Conservation (phyloP, 2,888 invertebrate species). For the Yponomeuta malinellus region DNA sequence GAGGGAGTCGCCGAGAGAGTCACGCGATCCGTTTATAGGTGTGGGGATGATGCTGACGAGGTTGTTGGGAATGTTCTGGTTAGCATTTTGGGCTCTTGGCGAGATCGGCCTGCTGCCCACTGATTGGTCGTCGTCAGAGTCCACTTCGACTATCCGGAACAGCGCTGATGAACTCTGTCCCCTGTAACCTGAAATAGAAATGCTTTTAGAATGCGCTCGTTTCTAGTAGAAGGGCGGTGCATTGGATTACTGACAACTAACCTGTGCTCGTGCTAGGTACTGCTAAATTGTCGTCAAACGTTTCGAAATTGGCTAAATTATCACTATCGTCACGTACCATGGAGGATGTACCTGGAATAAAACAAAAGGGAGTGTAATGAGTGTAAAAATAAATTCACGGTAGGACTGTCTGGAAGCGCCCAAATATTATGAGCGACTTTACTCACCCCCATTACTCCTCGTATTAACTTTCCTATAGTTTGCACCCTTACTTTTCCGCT, state of each 20-base stretch:
- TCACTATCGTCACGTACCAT: conserved; percentile 51
- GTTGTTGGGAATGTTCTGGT: conserved; percentile 47
- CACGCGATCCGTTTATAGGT: conserved; percentile 75
- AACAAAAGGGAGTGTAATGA: neutral
- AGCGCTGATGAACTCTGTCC: conserved; percentile 59
- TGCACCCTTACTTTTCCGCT: conserved; percentile 61
- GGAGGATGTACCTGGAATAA: conserved; percentile 38
- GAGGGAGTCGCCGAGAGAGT: conserved; percentile 54
- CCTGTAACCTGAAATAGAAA: conserved; percentile 49
- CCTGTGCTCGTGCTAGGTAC: conserved; percentile 82
- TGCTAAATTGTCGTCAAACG: conserved; percentile 68
- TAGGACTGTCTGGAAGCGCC: neutral
- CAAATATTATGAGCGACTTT: neutral
- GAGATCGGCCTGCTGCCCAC: conserved; percentile 57
- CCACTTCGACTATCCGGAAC: conserved; percentile 74
- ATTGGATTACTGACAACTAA: conserved; percentile 15
- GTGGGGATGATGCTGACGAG: conserved; percentile 76
- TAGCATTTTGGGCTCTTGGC: conserved; percentile 43
- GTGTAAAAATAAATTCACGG: neutral
- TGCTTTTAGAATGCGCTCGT: neutral
- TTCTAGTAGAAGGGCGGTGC: neutral
- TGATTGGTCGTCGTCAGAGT: conserved; percentile 79
- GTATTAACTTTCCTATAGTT: conserved; percentile 59
- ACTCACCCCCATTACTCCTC: conserved; percentile 49
- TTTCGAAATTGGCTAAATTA: conserved; percentile 43